Evolutionary conservation across 2,888 invertebrate species (phyloP), one percentile per base, ranked within the genome.

Genomic region (Creontiades dilutus): DNA sequence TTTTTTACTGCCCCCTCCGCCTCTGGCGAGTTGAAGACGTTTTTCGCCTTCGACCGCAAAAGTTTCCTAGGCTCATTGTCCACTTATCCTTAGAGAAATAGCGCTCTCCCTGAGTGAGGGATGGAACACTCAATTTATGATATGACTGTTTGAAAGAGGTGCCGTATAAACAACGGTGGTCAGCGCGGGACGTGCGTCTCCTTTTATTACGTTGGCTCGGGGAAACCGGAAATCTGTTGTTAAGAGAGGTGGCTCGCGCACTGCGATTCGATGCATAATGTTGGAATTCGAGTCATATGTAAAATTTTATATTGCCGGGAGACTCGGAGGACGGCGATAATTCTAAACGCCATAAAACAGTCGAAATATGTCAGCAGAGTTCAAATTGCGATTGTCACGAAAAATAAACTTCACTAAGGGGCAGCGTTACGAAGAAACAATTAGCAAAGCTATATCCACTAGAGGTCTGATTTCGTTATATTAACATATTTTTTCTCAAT

Each of bases 51-150:
- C 52, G 68, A 11, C 68, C 23, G 68, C 23, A 68, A 23, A 68
- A 23, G 23, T 23, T 68, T 68, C 27, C 68, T 68, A 68, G 68
- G 68, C 68, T 68, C 68, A 68, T 68, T 68, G 68, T 68, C 68
- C 68, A 68, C 68, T 68, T 68, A 68, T 68, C 68, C 68, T 68
- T 68, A 68, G 68, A 23, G 68, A 19, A 68, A 68, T 68, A 68
- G 68, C 68, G 23, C 13, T 27, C 68, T 68, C 23, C 11, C 1
- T 1, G 27, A 68, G 68, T 68, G 68, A 68, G 68, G 68, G 68
- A 23, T 68, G 68, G 68, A 68, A 68, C 37, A 28, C 28, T 78
- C 46, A 78, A 78, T 78, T 78, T 78, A 78, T 46, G 78, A 78
- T 78, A 78, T 68, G 68, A 68, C 78, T 16, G 47, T 14, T 78